These are phyloP conservation scores for Siphamia tubifer DNA, from an alignment of 2,113 vertebrate species.

Conservation along the genomic window DNA sequence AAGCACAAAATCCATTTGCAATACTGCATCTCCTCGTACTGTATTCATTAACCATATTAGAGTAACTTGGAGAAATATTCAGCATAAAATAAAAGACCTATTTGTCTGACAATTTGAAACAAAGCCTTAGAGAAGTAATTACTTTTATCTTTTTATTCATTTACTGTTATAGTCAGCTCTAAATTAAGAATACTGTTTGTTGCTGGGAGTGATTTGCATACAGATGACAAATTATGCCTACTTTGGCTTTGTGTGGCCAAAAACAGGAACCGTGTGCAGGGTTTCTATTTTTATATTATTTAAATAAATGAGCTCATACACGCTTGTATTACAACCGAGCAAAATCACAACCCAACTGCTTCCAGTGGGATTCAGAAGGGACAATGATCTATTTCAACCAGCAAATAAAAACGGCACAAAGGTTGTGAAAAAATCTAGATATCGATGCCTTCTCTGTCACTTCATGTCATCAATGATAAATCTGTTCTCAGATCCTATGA, in stretches of 20 bases:
- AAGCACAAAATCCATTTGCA: not conserved
- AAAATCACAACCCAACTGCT: slow-evolving; percentile 5
- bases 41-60: not conserved
- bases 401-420: slow-evolving; percentile 26
- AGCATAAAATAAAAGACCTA: slow-evolving; percentile 32
- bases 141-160: slow-evolving; percentile 47
- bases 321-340: not conserved
- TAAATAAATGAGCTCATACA: not conserved
- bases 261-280: slow-evolving; percentile 9
- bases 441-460: not conserved
- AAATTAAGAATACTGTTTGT: slow-evolving; percentile 34
- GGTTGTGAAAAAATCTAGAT: not conserved
- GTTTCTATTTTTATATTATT: slow-evolving; percentile 12
- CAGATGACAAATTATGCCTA: slow-evolving; percentile 15
- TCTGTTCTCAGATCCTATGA: not conserved
- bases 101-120: slow-evolving; percentile 45
- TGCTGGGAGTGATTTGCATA: slow-evolving; percentile 45
- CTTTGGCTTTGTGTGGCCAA: not conserved
- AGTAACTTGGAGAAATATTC: not conserved
- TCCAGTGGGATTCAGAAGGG: not conserved
- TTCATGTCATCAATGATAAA: not conserved
- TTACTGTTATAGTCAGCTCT: slow-evolving; percentile 12
- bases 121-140: slow-evolving; percentile 42
- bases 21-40: not conserved
- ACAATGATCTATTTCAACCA: slow-evolving; percentile 38